A percentile compares a stretch with the other conserved stretches of the same genome.
Conservation (phyloP, 2,113 vertebrate genomes). For the Rhodinocichla rosea region DNA sequence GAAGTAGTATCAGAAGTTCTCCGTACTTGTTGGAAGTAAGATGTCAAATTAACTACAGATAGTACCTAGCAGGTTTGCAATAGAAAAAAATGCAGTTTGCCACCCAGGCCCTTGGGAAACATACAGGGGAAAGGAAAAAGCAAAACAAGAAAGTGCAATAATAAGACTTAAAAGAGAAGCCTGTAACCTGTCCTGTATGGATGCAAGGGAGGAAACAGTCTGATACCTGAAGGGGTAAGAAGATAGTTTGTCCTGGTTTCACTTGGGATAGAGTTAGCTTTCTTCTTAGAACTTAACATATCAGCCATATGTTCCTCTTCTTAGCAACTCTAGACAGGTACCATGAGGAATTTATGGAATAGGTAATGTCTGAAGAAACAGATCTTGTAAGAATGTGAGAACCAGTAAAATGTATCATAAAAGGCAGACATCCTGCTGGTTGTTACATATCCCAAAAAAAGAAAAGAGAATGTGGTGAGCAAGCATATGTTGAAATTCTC, state of each 20-base stretch:
- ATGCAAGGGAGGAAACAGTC: neutral
- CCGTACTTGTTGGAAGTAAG: neutral
- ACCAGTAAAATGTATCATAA: neutral
- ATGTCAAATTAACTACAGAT: neutral
- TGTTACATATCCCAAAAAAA: neutral
- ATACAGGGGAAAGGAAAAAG: neutral
- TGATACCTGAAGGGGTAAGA: neutral
- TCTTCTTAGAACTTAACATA: neutral
- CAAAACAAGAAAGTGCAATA: neutral
- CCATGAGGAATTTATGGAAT: neutral
- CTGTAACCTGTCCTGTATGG: neutral
- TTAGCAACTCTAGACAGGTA: neutral
- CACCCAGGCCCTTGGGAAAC: neutral
- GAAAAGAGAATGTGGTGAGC: neutral
- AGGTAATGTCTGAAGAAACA: neutral
- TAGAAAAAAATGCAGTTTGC: neutral
- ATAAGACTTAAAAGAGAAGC: neutral
- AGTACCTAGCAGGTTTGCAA: neutral
- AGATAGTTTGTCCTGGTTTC: neutral
- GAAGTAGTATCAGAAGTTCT: neutral
- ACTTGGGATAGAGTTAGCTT: neutral
- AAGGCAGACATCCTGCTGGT: neutral
- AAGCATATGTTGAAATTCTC: neutral
- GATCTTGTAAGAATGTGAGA: neutral
- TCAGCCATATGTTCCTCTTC: neutral